Evolutionary conservation across 2,113 vertebrate species (phyloP), one percentile per base, ranked within the genome.

Genomic region (Arenaria interpres): DNA sequence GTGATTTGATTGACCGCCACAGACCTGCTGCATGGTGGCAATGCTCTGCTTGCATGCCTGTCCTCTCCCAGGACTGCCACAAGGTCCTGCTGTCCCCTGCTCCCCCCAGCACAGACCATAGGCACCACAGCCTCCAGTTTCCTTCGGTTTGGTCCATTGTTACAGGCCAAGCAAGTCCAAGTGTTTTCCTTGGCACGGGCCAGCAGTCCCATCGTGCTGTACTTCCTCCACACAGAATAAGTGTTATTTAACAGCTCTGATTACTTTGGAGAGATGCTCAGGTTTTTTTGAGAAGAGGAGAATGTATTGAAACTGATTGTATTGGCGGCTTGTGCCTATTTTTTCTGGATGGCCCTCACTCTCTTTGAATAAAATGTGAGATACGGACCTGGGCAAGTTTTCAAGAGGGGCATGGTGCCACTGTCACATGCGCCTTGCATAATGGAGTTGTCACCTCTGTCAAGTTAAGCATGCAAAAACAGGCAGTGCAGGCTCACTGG

Each of bases 111-210:
- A 35, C 64, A 67, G 73, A 6, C 23, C 46, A 20, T 14, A 56
- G 30, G 12, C 71, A 69, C 82, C 76, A 66, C 89, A 77, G 77
- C n/a, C 66, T 91, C 69, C 80, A 88, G 69, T 82, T 95, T 93
- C 95, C 80, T 96, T 95, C 23, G 28, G 73, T 91, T 96, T 84
- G 74, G 91, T 74, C 91, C 85, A 88, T 88, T 97, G 93, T 96
- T 96, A 92, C 14, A 43, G 43, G 39, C 60, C 72, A 76, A 84
- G 97, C 90, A 93, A 95, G 71, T 23, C 57, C 81, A 74, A 96
- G 81, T 98, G 96, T 98, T 98, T 98, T 96, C 57, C 81, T 98
- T 98, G 98, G 98, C 98, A 89, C 21, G 13, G 12, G 37, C 9
- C 4, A 1, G n/a, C 4, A 1, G 71, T 80, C 88, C 95, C 83